Evolutionary conservation across 2,888 invertebrate genomes (phyloP).

Genomic region (Nymphalis urticae): DNA sequence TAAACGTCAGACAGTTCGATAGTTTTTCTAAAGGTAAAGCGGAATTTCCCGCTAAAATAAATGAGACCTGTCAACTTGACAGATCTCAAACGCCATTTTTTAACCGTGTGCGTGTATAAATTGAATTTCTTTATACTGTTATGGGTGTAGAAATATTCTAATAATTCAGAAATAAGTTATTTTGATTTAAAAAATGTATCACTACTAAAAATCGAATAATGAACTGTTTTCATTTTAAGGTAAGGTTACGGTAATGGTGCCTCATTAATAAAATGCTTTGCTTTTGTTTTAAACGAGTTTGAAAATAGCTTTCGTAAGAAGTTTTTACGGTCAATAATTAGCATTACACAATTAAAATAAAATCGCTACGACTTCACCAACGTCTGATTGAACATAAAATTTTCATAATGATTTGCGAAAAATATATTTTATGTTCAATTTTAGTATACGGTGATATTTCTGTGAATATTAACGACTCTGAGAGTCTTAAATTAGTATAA

Average conservation of each 20-base stretch:
- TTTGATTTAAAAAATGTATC: too few species aligned
- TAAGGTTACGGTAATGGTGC: neutral
- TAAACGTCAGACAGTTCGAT: slow-evolving; percentile 8
- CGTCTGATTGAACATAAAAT: too few species aligned
- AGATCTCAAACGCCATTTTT: slow-evolving; percentile 20
- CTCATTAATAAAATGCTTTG: neutral
- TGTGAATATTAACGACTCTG: neutral
- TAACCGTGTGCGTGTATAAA: neutral
- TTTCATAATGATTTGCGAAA: too few species aligned
- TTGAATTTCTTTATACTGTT: slow-evolving; percentile 10
- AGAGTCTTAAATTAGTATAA: neutral
- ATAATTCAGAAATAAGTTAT: neutral
- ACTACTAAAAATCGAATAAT: too few species aligned
- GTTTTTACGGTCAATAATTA: neutral
- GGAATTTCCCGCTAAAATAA: slow-evolving; percentile 23
- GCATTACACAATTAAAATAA: slow-evolving; percentile 5
- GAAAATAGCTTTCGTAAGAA: slow-evolving; percentile 23
- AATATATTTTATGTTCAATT: too few species aligned
- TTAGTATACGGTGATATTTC: too few species aligned
- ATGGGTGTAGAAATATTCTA: neutral
- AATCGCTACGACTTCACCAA: too few species aligned
- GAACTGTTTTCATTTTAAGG: too few species aligned
- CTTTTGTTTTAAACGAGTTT: slow-evolving; percentile 23
- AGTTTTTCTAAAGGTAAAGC: slow-evolving; percentile 7
- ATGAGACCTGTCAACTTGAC: slow-evolving; percentile 31